Conservation (phyloP, 2,797 vertebrate genomes). For the Lophotriccus pileatus region DNA sequence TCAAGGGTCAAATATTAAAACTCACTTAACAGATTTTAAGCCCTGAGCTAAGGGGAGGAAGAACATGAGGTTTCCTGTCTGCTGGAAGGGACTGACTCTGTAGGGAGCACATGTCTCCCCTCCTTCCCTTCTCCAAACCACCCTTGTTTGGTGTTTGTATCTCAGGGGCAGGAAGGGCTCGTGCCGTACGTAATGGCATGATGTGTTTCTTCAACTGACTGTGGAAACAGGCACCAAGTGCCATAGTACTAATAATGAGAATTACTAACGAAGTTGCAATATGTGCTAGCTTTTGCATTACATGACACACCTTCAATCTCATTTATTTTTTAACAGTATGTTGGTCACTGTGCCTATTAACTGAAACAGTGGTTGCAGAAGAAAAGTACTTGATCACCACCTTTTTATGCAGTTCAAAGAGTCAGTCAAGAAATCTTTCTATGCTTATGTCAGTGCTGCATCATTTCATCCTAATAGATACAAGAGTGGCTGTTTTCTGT, state of each 20-base stretch:
- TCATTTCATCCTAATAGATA: neutral
- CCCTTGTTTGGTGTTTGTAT: neutral
- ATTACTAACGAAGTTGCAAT: neutral
- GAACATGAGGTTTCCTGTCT: neutral
- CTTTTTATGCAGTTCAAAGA: neutral
- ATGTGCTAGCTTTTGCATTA: neutral
- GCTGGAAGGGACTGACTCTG: neutral
- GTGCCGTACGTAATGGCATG: neutral
- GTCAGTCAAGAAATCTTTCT: neutral
- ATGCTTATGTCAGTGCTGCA: neutral
- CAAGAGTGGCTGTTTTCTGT: neutral
- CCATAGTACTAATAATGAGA: neutral
- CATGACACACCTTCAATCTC: neutral
- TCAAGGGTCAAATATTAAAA: neutral
- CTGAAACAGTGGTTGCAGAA: neutral
- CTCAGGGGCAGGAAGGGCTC: neutral
- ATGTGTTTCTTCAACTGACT: neutral
- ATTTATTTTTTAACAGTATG: neutral
- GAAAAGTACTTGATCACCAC: neutral
- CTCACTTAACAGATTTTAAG: neutral
- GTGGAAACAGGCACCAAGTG: neutral
- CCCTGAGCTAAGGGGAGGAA: neutral
- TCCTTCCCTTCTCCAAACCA: neutral
- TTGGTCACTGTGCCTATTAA: neutral
- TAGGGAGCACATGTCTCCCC: neutral